Evolutionary conservation across 2,888 invertebrate species (phyloP).

Genomic region (Drosophila peninsularis): DNA sequence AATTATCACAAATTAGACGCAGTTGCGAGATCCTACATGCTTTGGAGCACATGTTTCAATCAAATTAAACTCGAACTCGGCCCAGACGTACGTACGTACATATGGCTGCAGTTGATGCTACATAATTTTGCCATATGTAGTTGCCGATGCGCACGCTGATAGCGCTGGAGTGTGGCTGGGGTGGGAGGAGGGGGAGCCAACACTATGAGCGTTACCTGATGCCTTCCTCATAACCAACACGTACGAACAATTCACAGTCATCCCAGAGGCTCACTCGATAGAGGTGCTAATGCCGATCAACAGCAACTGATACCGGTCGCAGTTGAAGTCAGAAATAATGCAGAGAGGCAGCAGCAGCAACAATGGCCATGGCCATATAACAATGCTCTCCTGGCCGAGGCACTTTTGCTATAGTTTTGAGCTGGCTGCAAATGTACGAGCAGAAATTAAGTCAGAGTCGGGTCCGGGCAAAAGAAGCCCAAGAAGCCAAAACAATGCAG

Average conservation of each 20-base stretch:
- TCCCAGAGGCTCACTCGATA: constrained; percentile 66
- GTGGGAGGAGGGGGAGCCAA: constrained; percentile 1
- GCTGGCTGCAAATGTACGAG: constrained; percentile 27
- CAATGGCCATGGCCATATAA: constrained; percentile 43
- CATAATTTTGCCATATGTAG: constrained; percentile 63
- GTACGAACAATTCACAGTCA: constrained; percentile 74
- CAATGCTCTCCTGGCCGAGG: constrained; percentile 54
- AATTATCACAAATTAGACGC: constrained; percentile 78
- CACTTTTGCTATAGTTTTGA: constrained; percentile 59
- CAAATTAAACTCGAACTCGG: constrained; percentile 69
- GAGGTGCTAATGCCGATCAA: constrained; percentile 80
- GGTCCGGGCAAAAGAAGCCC: constrained; percentile 41
- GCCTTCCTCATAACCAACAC: constrained; percentile 78
- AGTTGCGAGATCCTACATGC: constrained; percentile 59
- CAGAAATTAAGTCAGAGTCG: constrained; percentile 74
- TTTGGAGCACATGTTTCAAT: constrained; percentile 64
- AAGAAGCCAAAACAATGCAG: constrained; percentile 66
- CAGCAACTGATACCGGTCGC: constrained; percentile 71
- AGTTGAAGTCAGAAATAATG: constrained; percentile 62
- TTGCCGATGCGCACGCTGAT: constrained; percentile 56
- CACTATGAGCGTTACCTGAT: constrained; percentile 29
- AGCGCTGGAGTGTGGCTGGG: constrained; percentile 6
- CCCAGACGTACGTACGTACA: constrained; percentile 8
- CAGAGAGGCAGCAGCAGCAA: constrained; percentile 62
- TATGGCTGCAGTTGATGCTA: constrained; percentile 53